phyloP scores from a whole-genome alignment of 2,797 vertebrate species.

The Myotis pilosus region DNA sequence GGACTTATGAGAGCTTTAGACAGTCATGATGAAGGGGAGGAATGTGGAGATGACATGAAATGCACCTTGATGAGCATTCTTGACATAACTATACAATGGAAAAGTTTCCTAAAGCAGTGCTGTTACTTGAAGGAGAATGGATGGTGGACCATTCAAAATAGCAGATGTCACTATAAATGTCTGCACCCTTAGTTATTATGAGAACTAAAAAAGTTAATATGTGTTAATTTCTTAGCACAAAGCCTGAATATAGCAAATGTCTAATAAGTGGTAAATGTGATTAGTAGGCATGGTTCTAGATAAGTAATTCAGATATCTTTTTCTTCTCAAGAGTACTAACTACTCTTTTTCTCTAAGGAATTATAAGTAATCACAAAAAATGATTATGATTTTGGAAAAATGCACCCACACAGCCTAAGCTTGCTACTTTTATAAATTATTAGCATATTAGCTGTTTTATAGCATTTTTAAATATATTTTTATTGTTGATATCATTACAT shows the following conservation, averaged over 20 bases:
- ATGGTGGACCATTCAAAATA: background rate
- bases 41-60: background rate
- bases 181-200: background rate
- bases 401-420: background rate
- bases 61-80: background rate
- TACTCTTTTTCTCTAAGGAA: background rate
- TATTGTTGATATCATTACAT: too few species aligned
- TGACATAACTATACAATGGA: background rate
- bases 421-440: background rate
- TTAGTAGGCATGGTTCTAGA: background rate
- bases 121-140: background rate
- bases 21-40: background rate
- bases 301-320: background rate
- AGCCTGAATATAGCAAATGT: background rate
- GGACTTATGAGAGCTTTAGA: background rate
- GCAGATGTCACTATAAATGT: background rate
- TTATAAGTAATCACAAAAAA: slow-evolving; percentile 14
- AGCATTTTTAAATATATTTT: too few species aligned
- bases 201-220: background rate
- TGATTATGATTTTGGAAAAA: background rate
- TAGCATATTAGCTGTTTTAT: too few species aligned
- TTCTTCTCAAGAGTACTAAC: background rate
- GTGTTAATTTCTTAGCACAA: background rate
- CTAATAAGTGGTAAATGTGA: background rate
- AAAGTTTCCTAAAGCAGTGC: background rate